Conservation (phyloP, 1,140 invertebrate species). For the Heterodera schachtii region DNA sequence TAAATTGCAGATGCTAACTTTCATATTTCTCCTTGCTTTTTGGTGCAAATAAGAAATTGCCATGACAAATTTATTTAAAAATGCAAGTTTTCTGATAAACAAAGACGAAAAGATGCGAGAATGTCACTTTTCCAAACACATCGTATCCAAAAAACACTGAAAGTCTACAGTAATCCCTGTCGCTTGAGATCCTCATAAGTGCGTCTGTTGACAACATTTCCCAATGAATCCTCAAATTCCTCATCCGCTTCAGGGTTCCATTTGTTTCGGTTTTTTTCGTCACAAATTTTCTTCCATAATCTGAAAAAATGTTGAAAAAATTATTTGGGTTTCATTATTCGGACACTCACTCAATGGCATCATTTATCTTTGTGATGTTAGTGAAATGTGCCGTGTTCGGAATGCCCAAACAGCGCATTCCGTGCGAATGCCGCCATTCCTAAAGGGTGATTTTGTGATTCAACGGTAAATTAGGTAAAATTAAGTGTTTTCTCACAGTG, state of each 20-base stretch:
- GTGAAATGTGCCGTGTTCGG: constrained; percentile 99
- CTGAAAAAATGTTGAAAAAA: neutral
- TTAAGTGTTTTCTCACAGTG: constrained; percentile 71
- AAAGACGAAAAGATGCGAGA: neutral
- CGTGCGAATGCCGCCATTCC: constrained; percentile 99
- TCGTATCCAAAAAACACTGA: neutral
- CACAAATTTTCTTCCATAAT: constrained; percentile 93
- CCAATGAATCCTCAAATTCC: constrained; percentile 96
- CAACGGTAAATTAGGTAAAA: constrained; percentile 25
- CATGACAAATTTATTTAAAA: too few species aligned
- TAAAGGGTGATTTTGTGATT: constrained; percentile 54
- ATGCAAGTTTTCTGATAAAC: too few species aligned
- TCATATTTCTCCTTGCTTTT: too few species aligned
- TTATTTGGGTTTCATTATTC: neutral
- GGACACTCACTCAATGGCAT: constrained; percentile 73
- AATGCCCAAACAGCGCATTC: constrained; percentile 97
- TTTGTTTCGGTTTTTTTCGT: constrained; percentile 87
- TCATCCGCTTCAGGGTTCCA: constrained; percentile 91
- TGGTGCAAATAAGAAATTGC: too few species aligned
- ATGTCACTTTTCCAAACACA: neutral
- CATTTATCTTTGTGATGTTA: constrained; percentile 98
- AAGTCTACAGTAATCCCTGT: constrained; percentile 83
- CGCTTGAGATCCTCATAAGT: constrained; percentile 97
- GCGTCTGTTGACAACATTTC: constrained; percentile 97
- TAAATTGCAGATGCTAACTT: too few species aligned